Evolutionary conservation across 2,797 vertebrate genomes (phyloP).

Genomic region (Gastrophryne carolinensis): DNA sequence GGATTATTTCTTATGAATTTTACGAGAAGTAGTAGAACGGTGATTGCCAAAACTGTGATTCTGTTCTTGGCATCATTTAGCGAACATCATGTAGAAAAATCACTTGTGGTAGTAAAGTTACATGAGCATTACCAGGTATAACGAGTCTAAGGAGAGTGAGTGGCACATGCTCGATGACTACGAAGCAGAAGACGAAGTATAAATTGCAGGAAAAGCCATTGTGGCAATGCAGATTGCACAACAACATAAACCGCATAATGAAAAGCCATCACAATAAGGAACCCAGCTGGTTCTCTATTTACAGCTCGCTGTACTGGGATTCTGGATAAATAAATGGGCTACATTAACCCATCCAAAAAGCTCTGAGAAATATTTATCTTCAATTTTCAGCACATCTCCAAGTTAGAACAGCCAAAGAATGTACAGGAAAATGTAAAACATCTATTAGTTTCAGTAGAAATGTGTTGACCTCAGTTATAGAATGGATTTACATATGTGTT

Average conservation of each 20-base stretch:
- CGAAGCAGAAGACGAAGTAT: neutral
- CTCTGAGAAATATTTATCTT: constrained; percentile 33
- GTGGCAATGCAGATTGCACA: neutral
- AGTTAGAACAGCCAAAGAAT: constrained; percentile 3
- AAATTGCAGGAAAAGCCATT: neutral
- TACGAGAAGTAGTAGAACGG: neutral
- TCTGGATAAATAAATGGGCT: constrained; percentile 16
- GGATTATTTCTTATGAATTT: neutral
- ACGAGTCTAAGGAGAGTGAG: neutral
- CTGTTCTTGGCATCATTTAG: neutral
- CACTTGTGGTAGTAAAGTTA: neutral
- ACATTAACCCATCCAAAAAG: constrained; percentile 10
- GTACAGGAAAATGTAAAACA: neutral
- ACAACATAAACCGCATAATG: neutral
- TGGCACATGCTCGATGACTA: neutral
- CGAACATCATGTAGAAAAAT: neutral
- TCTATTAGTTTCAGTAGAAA: neutral
- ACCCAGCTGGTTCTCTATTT: constrained; percentile 6
- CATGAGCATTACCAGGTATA: constrained; percentile 10
- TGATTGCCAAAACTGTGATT: constrained; percentile 1
- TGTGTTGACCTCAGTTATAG: neutral
- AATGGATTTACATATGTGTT: neutral
- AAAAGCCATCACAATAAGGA: neutral
- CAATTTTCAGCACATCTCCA: neutral
- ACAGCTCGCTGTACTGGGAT: neutral